Evolutionary conservation across 2,797 vertebrate species (phyloP).

Genomic region (Myoxocephalus aenaeus): DNA sequence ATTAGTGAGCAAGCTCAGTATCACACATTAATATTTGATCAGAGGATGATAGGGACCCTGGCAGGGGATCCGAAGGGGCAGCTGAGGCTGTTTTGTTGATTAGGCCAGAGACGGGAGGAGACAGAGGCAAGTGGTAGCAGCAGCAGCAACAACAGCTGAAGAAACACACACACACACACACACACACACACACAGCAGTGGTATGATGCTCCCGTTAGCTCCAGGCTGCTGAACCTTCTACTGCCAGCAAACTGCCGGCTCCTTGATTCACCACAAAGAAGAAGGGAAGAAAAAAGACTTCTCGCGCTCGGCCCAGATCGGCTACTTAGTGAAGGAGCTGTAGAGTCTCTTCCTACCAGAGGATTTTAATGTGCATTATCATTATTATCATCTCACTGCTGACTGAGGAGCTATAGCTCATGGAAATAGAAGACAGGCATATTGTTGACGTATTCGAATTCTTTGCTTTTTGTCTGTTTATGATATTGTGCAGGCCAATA

Average conservation of each 20-base stretch:
- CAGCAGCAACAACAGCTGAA: constrained; percentile 33
- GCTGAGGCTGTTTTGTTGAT: constrained; percentile 97
- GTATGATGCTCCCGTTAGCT: constrained; percentile 85
- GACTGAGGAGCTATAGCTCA: background rate
- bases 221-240: constrained; percentile 81
- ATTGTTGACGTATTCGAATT: background rate
- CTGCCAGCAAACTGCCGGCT: constrained; percentile 84
- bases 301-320: constrained; percentile 39
- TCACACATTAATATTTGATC: constrained; percentile 99
- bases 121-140: constrained; percentile 68
- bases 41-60: constrained; percentile 99
- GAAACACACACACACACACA: constrained; percentile 63
- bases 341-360: background rate
- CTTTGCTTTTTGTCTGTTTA: background rate
- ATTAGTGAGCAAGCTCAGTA: constrained; percentile 99
- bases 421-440: background rate
- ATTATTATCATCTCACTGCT: background rate
- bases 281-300: constrained; percentile 70
- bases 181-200: constrained; percentile 75
- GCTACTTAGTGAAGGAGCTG: background rate
- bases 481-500: background rate
- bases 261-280: constrained; percentile 72
- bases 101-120: constrained; percentile 90
- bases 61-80: constrained; percentile 98
- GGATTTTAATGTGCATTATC: background rate